Percentiles rank a stretch among this genome's conserved stretches.
These are phyloP conservation scores for Cranoglanis bouderius DNA, from an alignment of 2,113 vertebrate genomes.

Conservation along the genomic window DNA sequence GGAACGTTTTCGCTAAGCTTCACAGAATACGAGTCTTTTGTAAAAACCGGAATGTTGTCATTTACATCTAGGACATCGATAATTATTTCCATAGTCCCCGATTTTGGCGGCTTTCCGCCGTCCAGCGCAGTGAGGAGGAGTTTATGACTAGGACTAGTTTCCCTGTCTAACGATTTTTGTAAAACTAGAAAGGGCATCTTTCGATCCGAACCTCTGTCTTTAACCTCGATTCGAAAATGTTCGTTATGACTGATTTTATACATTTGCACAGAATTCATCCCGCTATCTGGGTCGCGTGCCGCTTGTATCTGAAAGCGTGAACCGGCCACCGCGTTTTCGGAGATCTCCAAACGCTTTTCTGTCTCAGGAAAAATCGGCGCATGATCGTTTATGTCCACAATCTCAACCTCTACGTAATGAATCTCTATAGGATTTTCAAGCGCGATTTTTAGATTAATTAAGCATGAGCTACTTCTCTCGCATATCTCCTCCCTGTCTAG, in stretches of 20 bases:
- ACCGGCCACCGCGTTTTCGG: slow-evolving; percentile 58
- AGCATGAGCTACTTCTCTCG: slow-evolving; percentile 56
- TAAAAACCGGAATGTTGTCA: slow-evolving; percentile 61
- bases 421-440: slow-evolving; percentile 73
- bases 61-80: slow-evolving; percentile 61
- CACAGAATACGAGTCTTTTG: slow-evolving; percentile 53
- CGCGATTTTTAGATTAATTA: slow-evolving; percentile 66
- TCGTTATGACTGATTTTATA: slow-evolving; percentile 65
- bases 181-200: slow-evolving; percentile 64
- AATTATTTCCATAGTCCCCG: slow-evolving; percentile 53
- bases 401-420: slow-evolving; percentile 64
- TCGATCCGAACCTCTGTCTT: slow-evolving; percentile 58
- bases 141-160: slow-evolving; percentile 50
- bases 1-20: slow-evolving; percentile 47
- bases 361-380: slow-evolving; percentile 58
- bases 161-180: slow-evolving; percentile 63
- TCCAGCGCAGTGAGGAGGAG: slow-evolving; percentile 53
- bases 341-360: slow-evolving; percentile 61
- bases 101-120: slow-evolving; percentile 55
- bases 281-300: slow-evolving; percentile 58
- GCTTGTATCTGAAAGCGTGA: slow-evolving; percentile 61
- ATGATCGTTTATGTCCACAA: slow-evolving; percentile 70
- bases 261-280: slow-evolving; percentile 58
- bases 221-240: slow-evolving; percentile 65
- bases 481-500: slow-evolving; percentile 71